These are phyloP conservation scores for Buathra laborator DNA, from an alignment of 2,888 invertebrate genomes.

Conservation along the genomic window DNA sequence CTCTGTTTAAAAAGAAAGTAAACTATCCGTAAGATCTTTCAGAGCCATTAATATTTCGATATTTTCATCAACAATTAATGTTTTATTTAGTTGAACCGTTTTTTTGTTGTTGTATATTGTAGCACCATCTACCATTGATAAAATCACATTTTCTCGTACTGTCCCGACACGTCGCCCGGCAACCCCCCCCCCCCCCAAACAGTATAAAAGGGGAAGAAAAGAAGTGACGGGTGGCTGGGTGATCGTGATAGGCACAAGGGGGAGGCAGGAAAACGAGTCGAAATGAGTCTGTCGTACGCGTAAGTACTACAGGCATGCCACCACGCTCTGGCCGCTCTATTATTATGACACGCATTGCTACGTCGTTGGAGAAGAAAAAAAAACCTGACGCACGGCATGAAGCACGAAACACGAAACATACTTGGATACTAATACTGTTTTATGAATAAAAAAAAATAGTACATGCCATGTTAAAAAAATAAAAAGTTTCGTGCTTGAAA, in stretches of 20 bases:
- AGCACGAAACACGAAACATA: background rate
- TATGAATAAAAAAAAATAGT: background rate
- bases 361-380: background rate
- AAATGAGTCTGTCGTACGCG: constrained; percentile 22
- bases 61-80: too few species aligned
- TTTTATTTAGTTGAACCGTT: too few species aligned
- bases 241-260: constrained; percentile 22
- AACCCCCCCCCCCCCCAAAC: background rate
- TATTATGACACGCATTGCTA: constrained; percentile 5
- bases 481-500: background rate
- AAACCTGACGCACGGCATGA: background rate
- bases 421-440: background rate
- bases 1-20: too few species aligned
- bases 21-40: too few species aligned
- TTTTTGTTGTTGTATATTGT: background rate
- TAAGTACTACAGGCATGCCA: constrained; percentile 1
- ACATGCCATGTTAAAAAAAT: background rate
- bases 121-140: constrained; percentile 2
- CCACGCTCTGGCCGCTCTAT: background rate
- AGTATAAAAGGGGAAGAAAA: background rate
- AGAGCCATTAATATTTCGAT: too few species aligned
- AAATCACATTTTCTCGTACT: constrained; percentile 33
- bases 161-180: constrained; percentile 31
- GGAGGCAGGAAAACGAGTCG: constrained; percentile 14
- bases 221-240: background rate